A percentile compares a stretch with the other conserved stretches of the same genome.
These are phyloP conservation scores for Calosoma granatense DNA, from an alignment of 1,140 invertebrate genomes.

Conservation along the genomic window DNA sequence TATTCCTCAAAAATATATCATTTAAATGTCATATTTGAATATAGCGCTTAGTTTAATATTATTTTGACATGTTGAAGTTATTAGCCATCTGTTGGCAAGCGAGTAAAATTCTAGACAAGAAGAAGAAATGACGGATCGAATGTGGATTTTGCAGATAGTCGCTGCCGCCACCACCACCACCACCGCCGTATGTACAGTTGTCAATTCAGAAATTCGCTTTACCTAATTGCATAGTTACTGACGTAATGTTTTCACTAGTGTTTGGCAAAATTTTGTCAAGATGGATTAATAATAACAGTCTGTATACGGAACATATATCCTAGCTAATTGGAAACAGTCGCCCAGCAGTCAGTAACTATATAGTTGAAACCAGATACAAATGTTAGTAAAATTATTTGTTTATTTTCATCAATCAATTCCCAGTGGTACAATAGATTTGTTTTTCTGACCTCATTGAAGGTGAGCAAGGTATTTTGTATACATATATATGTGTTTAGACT, in stretches of 20 bases:
- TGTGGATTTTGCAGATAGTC: background rate
- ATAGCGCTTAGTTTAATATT: no score
- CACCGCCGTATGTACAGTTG: no score
- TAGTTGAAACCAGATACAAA: conserved; percentile 24
- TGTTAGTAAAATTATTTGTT: conserved; percentile 35
- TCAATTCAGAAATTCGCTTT: background rate
- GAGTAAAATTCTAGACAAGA: background rate
- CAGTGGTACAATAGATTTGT: conserved; percentile 24
- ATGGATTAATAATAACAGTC: conserved; percentile 5
- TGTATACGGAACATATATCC: background rate
- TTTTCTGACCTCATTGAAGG: conserved; percentile 28
- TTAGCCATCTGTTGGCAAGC: no score
- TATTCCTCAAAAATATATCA: no score
- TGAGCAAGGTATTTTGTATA: conserved; percentile 22
- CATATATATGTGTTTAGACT: background rate
- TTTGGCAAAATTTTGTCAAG: conserved; percentile 7
- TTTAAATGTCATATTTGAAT: no score
- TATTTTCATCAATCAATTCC: conserved; percentile 23
- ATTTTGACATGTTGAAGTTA: no score
- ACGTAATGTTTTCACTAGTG: conserved; percentile 11
- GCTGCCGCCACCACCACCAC: no score
- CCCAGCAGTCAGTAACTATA: conserved; percentile 11
- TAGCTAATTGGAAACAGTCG: conserved; percentile 10
- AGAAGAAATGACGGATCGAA: background rate
- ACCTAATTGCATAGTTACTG: conserved; percentile 5